These are phyloP conservation scores for Taenioides sp. DNA, from an alignment of 2,797 vertebrate genomes.

Conservation along the genomic window DNA sequence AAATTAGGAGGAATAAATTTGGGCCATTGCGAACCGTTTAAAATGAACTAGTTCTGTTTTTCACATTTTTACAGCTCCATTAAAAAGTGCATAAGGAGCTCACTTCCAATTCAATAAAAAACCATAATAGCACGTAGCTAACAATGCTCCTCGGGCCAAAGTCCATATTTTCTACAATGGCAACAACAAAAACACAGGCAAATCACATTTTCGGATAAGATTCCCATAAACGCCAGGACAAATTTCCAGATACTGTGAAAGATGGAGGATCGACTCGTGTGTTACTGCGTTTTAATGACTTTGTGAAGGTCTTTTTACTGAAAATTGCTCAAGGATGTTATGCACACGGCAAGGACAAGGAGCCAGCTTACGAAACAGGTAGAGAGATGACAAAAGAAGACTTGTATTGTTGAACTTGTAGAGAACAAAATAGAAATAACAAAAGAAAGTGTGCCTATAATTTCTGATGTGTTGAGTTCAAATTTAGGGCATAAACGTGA, in stretches of 20 bases:
- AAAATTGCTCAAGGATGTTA: neutral
- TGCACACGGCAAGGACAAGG: neutral
- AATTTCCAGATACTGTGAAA: neutral
- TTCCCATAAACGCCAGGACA: neutral
- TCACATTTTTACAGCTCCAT: too few relatives aligned
- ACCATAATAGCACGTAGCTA: neutral
- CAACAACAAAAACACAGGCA: neutral
- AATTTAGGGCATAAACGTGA: neutral
- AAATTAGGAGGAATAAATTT: too few relatives aligned
- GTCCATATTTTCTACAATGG: neutral
- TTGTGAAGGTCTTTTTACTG: neutral
- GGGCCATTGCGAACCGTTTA: too few relatives aligned
- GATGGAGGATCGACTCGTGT: neutral
- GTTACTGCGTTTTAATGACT: neutral
- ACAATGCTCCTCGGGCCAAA: neutral
- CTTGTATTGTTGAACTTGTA: neutral
- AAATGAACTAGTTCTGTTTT: too few relatives aligned
- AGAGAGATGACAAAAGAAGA: neutral
- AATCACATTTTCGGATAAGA: neutral
- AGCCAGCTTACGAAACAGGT: neutral
- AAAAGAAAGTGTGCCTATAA: too few relatives aligned
- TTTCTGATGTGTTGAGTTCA: neutral
- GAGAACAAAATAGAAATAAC: neutral
- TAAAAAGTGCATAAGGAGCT: neutral
- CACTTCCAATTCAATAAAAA: slow-evolving; percentile 2